Evolutionary conservation across 2,888 invertebrate species (phyloP), one percentile per base, ranked within the genome.

Genomic region (Agonopterix arenella): DNA sequence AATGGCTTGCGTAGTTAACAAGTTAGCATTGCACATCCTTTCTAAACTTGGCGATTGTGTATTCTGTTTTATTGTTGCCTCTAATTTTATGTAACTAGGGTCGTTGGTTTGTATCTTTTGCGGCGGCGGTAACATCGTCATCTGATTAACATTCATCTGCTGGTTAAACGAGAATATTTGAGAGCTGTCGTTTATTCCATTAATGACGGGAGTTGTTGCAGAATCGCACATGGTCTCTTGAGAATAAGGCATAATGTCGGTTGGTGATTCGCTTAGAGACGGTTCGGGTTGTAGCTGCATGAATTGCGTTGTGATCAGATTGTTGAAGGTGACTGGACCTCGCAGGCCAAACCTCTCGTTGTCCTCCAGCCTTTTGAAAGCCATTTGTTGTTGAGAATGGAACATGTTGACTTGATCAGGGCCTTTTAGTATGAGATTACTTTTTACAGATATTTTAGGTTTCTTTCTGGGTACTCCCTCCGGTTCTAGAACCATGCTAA

Each of bases 381-480:
- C 89, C 86, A 89, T 83, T 63, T 88, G 85, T 54, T 89, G 88
- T 55, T 88, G 89, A 1, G 86, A 85, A 66, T 89, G 85, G 54
- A 89, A 89, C 81, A 84, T 86, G 56, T 89, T 84, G 28, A 80
- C 81, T 54, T 86, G 84, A 60, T 90, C 89, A 0, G 90, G 89
- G 0, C 89, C 90, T 62, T 90, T 90, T 2, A 90, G 61, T 55
- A 90, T 86, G 41, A 90, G 62, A 58, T 90, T 90, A 57, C 90
- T 90, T 64, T 90, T 90, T 0, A 90, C 90, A 1, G 89, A 90
- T 73, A 90, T 90, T 60, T 90, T 90, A 0, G 90, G 84, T 50
- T 89, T 89, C 57, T 90, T 90, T 36, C 89, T 71, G 0, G 88
- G 86, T 41, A 61, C 69, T 1, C 82, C 80, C 37, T 89, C 88